Evolutionary conservation across 1,140 invertebrate species (phyloP), one percentile per base, ranked within the genome.

Genomic region (Paraescarpia echinospica): DNA sequence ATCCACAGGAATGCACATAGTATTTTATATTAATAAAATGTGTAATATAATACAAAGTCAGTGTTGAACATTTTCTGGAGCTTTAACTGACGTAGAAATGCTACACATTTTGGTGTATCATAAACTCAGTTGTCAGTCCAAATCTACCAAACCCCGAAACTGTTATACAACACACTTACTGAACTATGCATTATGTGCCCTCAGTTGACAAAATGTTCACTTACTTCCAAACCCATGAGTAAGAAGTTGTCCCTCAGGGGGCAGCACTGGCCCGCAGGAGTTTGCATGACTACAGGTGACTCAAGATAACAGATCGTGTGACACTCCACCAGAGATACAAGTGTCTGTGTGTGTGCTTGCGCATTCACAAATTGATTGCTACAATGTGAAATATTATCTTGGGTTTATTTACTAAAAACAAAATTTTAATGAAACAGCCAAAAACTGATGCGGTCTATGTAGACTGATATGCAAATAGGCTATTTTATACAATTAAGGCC

Each of bases 191-290:
- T 34, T 92, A 92, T 34, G 41, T 12, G 91, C 18, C 31, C 35
- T 33, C 59, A 2, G 22, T 77, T 77, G 59, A 77, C 59, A 77
- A 77, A 41, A 77, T 77, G 22, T 88, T 89, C 14, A 33, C 92
- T 31, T 92, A 95, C 95, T 94, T 96, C 95, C 92, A 96, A 88
- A 34, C 95, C 95, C 89, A 96, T 92, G n/a, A 96, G 94, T 34
- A 96, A 94, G 93, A 94, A 96, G 4, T 94, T 94, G 90, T 95
- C 94, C 88, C 93, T 94, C 88, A 95, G 93, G 48, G 95, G 95
- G 93, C 94, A 94, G 91, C 94, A 94, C 33, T 93, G 94, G 5
- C 95, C 95, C 91, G 95, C 95, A 31, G 95, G 94, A 51, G 95
- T 95, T 95, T 94, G 95, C 94, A 96, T 94, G 48, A 94, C 94